phyloP scores from a whole-genome alignment of 1,140 invertebrate species.

The Aricia agestis region DNA sequence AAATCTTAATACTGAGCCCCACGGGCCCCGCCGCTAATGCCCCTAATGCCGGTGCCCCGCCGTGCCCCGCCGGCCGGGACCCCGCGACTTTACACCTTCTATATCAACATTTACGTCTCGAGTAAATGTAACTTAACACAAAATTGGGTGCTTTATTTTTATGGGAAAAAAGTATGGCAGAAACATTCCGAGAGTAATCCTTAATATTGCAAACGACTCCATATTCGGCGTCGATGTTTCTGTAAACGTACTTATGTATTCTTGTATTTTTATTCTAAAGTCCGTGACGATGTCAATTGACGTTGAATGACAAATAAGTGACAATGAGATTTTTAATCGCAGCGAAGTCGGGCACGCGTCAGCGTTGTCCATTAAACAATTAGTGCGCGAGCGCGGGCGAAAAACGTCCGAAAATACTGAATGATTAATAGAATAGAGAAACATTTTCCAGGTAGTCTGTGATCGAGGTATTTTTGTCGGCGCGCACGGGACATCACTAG shows the following conservation, averaged over 20 bases:
- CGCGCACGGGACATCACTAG: conserved; percentile 38
- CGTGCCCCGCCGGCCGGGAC: not conserved
- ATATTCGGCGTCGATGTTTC: no score
- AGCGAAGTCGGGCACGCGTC: not conserved
- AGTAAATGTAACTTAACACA: not conserved
- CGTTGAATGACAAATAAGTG: not conserved
- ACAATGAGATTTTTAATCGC: not conserved
- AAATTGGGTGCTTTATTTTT: conserved; percentile 3
- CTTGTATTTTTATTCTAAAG: not conserved
- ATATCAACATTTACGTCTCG: conserved; percentile 6
- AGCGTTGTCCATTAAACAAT: conserved; percentile 35
- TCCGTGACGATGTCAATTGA: not conserved
- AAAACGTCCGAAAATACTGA: conserved; percentile 31
- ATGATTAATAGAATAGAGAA: conserved; percentile 50
- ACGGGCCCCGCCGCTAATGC: conserved; percentile 43
- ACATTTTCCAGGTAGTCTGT: conserved; percentile 33
- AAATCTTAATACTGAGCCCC: conserved; percentile 55
- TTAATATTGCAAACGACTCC: not conserved
- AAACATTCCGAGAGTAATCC: not conserved
- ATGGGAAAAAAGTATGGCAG: conserved; percentile 1
- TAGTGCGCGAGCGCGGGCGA: conserved; percentile 19
- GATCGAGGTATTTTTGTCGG: conserved; percentile 42
- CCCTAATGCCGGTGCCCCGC: conserved; percentile 38
- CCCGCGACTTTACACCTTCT: not conserved
- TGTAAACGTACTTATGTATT: not conserved